Base-by-base conservation (phyloP, 1,140 invertebrate species). In the Danaus melanippus region DNA sequence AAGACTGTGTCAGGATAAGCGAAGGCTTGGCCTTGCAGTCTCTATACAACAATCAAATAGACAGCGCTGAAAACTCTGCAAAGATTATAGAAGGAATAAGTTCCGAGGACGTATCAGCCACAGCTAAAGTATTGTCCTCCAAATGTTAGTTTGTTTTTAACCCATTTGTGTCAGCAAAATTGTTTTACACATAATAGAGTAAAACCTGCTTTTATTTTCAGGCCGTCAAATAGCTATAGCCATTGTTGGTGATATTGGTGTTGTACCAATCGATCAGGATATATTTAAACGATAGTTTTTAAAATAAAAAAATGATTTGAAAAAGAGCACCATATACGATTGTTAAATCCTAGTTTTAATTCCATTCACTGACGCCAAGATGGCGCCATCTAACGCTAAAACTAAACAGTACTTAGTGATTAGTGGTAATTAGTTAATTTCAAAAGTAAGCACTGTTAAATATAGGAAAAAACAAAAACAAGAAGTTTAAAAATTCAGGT, bases 21-120 rank as follows among this genome's bases (percentile, higher is more conserved):
- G 73, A 81, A 52, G 71, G 70, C 0, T 45, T 83, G 12, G 79
- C 74, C 1, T 54, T 80, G 7, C 76, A 79, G 53, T 10, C 74
- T 1, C 73, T 69, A 2, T 71, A 57, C 40, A 46, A 64, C 32
- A 48, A 62, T 5, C 64, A 67, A 21, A 58, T 83, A 12, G 74
- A 80, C 66, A 69, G 58, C 46, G 58, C 67, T 1, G 50, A 51
- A 0, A 43, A 60, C 1, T 43, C 64, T 7, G 51, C 71, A 9
- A 21, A 12, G 0, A 50, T 78, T 51, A 56, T 83, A 5, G 71
- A 83, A 40, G 9, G n/a, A 1, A 67, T 77, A 11, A 12, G 49
- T 10, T 48, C 46, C 5, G 64, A 72, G 6, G 77, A 83, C 4
- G 52, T 79, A 11, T 48, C 46, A 6, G 40, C 40, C 12, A 66